A percentile compares a stretch with the other conserved stretches of the same genome.
Evolutionary conservation across 2,888 invertebrate genomes (phyloP).

Genomic region (Glyphotaelius pellucidus): DNA sequence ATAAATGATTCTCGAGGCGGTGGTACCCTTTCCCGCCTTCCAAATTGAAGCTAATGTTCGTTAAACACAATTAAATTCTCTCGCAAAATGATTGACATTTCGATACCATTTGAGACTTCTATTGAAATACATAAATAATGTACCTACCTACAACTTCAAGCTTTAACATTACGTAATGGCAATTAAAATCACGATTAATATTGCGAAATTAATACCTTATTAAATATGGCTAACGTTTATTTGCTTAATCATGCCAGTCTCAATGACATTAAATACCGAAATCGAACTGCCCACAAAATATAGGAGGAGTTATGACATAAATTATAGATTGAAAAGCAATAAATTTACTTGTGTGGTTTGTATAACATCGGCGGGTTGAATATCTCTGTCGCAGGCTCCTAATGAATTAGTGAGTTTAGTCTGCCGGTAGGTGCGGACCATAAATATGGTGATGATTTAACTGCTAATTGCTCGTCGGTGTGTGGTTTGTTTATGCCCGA

Average conservation of each 20-base stretch:
- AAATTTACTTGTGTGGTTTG: not conserved
- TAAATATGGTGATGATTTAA: slow-evolving; percentile 28
- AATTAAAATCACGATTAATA: not conserved
- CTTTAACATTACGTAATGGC: not conserved
- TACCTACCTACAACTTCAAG: no score
- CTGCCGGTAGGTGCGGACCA: not conserved
- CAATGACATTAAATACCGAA: not conserved
- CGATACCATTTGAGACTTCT: no score
- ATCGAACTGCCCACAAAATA: not conserved
- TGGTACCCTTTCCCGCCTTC: no score
- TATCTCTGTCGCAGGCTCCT: not conserved
- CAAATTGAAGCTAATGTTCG: no score
- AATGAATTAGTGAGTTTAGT: slow-evolving; percentile 11
- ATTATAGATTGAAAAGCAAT: not conserved
- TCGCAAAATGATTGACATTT: no score
- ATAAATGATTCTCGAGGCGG: no score
- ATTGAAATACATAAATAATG: no score
- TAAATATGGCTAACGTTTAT: not conserved
- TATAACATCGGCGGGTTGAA: not conserved
- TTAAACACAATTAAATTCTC: no score
- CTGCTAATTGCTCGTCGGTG: slow-evolving; percentile 22
- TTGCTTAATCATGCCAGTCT: not conserved
- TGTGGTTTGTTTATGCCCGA: slow-evolving; percentile 17
- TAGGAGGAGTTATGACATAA: not conserved
- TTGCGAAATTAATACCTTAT: not conserved